Evolutionary conservation across 2,797 vertebrate species (phyloP).

Genomic region (Furcifer pardalis): DNA sequence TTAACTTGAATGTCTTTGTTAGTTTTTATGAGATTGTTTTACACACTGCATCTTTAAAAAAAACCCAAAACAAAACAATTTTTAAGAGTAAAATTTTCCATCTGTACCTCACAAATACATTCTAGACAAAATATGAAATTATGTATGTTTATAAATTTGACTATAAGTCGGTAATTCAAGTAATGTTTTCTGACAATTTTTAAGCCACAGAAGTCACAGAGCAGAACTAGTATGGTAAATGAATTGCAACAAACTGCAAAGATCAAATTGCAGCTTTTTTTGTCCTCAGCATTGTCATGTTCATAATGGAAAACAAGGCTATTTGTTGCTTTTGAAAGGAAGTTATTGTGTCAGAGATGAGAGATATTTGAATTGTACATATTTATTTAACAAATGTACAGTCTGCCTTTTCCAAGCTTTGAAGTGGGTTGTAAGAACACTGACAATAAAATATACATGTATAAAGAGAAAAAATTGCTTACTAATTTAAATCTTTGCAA

Average conservation of each 20-base stretch:
- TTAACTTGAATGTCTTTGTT: slow-evolving; percentile 55
- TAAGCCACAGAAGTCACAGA: slow-evolving; percentile 36
- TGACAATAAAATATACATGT: slow-evolving; percentile 2
- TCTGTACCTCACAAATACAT: slow-evolving; percentile 48
- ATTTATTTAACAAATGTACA: slow-evolving; percentile 4
- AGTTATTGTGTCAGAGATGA: slow-evolving; percentile 33
- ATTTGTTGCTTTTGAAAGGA: slow-evolving; percentile 36
- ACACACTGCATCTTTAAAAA: slow-evolving; percentile 55
- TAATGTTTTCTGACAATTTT: slow-evolving; percentile 10
- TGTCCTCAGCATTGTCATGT: background rate
- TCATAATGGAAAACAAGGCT: slow-evolving; percentile 24
- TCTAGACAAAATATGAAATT: slow-evolving; percentile 60
- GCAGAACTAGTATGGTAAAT: slow-evolving; percentile 5
- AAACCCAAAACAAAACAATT: too few relatives aligned
- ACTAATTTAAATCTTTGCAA: background rate
- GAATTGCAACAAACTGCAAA: slow-evolving; percentile 16
- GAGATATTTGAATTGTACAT: slow-evolving; percentile 7
- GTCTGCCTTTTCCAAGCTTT: background rate
- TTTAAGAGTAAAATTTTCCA: slow-evolving; percentile 67
- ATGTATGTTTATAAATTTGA: slow-evolving; percentile 36
- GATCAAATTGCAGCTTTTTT: slow-evolving; percentile 32
- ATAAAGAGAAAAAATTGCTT: background rate
- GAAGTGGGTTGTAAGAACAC: slow-evolving; percentile 7
- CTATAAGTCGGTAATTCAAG: slow-evolving; percentile 46
- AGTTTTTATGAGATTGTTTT: slow-evolving; percentile 42